phyloP scores from a whole-genome alignment of 2,113 vertebrate species.

The Hiodon tergisus region DNA sequence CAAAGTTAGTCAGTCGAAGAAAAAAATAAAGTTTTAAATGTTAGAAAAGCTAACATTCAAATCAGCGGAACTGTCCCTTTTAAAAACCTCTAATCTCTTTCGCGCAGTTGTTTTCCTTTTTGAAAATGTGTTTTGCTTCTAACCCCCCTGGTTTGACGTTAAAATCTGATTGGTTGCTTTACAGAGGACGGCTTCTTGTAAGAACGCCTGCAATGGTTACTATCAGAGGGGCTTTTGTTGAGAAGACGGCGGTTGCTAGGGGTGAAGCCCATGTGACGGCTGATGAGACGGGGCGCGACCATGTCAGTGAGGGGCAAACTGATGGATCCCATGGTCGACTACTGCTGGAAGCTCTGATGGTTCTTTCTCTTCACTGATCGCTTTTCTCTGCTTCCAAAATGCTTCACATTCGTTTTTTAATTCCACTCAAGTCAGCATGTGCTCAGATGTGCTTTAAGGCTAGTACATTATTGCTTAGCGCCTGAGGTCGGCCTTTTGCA shows the following conservation, averaged over 20 bases:
- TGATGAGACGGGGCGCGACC: slow-evolving; percentile 37
- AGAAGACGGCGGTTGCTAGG: slow-evolving; percentile 46
- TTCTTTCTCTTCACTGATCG: slow-evolving; percentile 31
- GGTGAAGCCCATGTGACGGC: slow-evolving; percentile 49
- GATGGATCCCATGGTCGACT: slow-evolving; percentile 43
- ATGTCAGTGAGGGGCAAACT: slow-evolving; percentile 42
- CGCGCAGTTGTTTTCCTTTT: not conserved
- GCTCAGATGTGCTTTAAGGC: too few species aligned
- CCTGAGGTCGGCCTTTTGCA: not conserved
- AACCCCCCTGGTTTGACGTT: not conserved
- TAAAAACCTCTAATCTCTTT: not conserved
- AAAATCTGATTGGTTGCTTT: slow-evolving; percentile 4
- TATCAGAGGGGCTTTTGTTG: slow-evolving; percentile 61
- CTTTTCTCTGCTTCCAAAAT: not conserved
- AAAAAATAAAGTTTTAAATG: too few species aligned
- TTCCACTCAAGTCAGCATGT: not conserved
- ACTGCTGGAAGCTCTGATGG: slow-evolving; percentile 43
- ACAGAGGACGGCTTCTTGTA: not conserved
- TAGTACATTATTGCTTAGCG: too few species aligned
- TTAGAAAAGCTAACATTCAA: too few species aligned
- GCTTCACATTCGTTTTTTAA: not conserved
- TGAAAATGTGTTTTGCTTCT: not conserved
- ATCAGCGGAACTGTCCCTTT: too few species aligned
- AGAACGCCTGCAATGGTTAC: slow-evolving; percentile 34
- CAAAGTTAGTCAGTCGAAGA: too few species aligned